Percentiles rank a stretch among this genome's conserved stretches.
Conservation (phyloP, 30 jellyfish, hydroid and myxozoan species). For the Hydractinia symbiolongicarpus region DNA sequence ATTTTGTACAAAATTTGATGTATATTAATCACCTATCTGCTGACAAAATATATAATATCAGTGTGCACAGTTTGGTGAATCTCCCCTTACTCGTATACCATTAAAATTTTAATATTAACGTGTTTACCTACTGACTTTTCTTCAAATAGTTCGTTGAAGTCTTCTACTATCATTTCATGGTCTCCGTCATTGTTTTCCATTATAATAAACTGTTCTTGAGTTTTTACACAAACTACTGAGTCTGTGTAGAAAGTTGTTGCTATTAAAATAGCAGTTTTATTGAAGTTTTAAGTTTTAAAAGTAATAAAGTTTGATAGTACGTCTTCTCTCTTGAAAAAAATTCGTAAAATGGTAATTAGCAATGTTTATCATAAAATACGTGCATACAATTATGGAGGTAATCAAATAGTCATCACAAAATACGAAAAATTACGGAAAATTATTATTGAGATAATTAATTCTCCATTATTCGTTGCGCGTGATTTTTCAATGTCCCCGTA, state of each 20-base stretch:
- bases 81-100: not conserved
- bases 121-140: slow-evolving; percentile 9
- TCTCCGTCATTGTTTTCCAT: not conserved
- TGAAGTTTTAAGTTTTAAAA: slow-evolving; percentile 1
- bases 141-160: slow-evolving; percentile 3
- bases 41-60: not conserved
- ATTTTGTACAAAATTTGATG: no score
- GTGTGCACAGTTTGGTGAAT: slow-evolving; percentile 3
- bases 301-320: not conserved
- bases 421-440: no score
- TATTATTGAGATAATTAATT: no score
- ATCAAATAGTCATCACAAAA: no score
- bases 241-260: slow-evolving; percentile 2
- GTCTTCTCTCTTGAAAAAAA: no score
- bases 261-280: slow-evolving; percentile 4
- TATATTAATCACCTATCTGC: not conserved
- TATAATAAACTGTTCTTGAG: not conserved
- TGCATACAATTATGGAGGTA: no score
- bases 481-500: no score
- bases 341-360: no score
- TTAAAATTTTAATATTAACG: not conserved
- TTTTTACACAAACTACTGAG: slow-evolving; percentile 6
- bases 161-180: not conserved
- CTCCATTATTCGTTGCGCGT: no score
- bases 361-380: no score